phyloP scores from a whole-genome alignment of 1,140 invertebrate species.

The Drosophila pseudoananassae region DNA sequence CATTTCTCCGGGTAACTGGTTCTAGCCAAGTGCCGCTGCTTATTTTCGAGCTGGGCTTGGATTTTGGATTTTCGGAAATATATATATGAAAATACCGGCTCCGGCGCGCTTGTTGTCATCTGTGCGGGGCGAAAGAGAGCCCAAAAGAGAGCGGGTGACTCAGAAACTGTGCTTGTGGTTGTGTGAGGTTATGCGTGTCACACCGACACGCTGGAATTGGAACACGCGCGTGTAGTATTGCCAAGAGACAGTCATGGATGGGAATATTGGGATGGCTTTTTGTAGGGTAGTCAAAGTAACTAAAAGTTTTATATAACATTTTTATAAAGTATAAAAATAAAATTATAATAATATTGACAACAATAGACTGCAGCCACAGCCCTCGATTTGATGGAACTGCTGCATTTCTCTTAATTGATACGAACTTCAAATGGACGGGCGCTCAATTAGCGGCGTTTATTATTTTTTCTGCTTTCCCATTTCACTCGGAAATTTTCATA shows the following conservation, averaged over 20 bases:
- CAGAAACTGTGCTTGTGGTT: slow-evolving; percentile 74
- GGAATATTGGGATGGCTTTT: slow-evolving; percentile 10
- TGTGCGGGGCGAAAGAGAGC: slow-evolving; percentile 35
- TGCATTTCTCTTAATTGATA: slow-evolving; percentile 75
- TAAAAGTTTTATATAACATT: neutral
- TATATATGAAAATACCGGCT: slow-evolving; percentile 72
- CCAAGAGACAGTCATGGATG: slow-evolving; percentile 50
- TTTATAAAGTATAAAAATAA: neutral
- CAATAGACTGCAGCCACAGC: neutral
- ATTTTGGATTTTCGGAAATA: slow-evolving; percentile 60
- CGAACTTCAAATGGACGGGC: slow-evolving; percentile 73
- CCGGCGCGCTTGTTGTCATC: slow-evolving; percentile 77
- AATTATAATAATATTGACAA: neutral
- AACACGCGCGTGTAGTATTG: slow-evolving; percentile 56
- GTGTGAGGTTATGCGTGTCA: slow-evolving; percentile 72
- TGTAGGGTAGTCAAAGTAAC: neutral
- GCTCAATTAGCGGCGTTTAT: slow-evolving; percentile 63
- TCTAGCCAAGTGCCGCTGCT: slow-evolving; percentile 33
- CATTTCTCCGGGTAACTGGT: slow-evolving; percentile 64
- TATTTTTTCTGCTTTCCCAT: slow-evolving; percentile 50
- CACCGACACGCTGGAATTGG: slow-evolving; percentile 60
- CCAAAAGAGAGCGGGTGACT: slow-evolving; percentile 48
- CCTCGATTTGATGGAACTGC: slow-evolving; percentile 69
- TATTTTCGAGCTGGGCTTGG: slow-evolving; percentile 36
- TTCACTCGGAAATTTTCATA: slow-evolving; percentile 50